Evolutionary conservation across 2,888 invertebrate genomes (phyloP).

Genomic region (Eilema griseolum): DNA sequence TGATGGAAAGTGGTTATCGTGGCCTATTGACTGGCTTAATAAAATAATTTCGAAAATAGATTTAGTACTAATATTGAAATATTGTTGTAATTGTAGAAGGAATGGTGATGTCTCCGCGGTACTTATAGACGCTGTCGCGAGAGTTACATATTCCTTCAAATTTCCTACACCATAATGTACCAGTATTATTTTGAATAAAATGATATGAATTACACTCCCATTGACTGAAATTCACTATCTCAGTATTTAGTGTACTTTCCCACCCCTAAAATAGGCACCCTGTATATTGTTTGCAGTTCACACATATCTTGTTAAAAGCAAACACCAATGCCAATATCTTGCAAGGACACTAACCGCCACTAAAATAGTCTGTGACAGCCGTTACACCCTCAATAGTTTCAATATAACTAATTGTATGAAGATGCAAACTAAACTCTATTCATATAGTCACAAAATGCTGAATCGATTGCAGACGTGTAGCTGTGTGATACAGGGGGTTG

Average conservation of each 20-base stretch:
- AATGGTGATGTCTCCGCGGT: not conserved
- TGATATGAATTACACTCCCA: not conserved
- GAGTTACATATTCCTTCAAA: not conserved
- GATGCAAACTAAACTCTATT: not conserved
- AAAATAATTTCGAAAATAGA: no score
- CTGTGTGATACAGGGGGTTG: constrained; percentile 22
- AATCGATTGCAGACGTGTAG: constrained; percentile 2
- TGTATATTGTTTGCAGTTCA: not conserved
- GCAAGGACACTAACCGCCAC: not conserved
- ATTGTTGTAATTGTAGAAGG: no score
- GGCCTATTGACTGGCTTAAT: no score
- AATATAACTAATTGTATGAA: not conserved
- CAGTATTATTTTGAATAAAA: not conserved
- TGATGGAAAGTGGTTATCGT: no score
- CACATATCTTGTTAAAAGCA: not conserved
- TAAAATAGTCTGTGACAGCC: not conserved
- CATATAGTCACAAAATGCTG: not conserved
- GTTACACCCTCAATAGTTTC: not conserved
- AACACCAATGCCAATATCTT: not conserved
- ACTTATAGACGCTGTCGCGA: not conserved
- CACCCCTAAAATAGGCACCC: not conserved
- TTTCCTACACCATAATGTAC: no score
- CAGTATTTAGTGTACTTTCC: no score
- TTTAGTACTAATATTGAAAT: no score
- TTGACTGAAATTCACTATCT: no score